Percentiles rank a stretch among this genome's conserved stretches.
These are phyloP conservation scores for Ceramica pisi DNA, from an alignment of 2,888 invertebrate species.

Conservation along the genomic window DNA sequence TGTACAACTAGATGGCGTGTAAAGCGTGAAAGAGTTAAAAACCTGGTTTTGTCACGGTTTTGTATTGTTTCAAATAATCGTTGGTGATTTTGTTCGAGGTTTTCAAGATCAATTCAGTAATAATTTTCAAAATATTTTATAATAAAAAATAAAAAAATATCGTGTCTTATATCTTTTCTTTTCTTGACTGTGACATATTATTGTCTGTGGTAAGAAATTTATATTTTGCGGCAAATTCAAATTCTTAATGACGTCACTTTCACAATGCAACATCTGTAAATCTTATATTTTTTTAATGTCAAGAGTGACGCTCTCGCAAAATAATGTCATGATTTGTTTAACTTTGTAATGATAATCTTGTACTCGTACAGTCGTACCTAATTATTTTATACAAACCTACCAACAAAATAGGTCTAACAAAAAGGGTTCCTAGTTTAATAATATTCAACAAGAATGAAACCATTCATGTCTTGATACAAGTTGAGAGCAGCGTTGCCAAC, in stretches of 20 bases:
- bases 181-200: not conserved
- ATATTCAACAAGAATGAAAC: not conserved
- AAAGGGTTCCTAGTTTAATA: not conserved
- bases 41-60: too few relatives aligned
- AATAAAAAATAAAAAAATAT: not conserved
- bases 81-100: not conserved
- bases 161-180: not conserved
- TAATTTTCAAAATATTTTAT: not conserved
- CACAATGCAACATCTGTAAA: not conserved
- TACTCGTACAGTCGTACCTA: too few relatives aligned
- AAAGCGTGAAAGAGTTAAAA: not conserved
- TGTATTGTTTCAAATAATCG: too few relatives aligned
- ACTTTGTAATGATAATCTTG: too few relatives aligned
- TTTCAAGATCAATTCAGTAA: too few relatives aligned
- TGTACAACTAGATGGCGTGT: not conserved
- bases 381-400: not conserved
- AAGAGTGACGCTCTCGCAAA: too few relatives aligned
- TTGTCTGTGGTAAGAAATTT: not conserved
- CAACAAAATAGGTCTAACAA: not conserved
- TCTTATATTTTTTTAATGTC: not conserved
- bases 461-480: too few relatives aligned
- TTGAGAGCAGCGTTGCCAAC: too few relatives aligned
- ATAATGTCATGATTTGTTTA: too few relatives aligned
- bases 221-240: conserved; percentile 36
- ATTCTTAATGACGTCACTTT: not conserved